Evolutionary conservation across 2,797 vertebrate species (phyloP).

Genomic region (Eulemur rubriventer): DNA sequence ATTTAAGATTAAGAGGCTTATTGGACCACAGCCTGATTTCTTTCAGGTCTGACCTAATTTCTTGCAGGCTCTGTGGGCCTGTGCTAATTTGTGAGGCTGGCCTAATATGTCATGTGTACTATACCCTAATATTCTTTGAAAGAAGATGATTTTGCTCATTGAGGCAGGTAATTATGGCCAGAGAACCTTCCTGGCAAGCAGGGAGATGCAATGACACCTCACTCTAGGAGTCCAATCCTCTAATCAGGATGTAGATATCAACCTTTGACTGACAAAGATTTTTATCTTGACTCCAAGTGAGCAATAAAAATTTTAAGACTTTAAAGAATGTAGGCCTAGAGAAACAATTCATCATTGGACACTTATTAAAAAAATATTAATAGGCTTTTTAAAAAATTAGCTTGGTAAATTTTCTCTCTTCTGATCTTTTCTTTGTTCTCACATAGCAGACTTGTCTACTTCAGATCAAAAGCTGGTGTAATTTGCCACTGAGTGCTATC

Average conservation of each 20-base stretch:
- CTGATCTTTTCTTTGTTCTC: constrained; percentile 29
- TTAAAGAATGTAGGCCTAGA: constrained; percentile 32
- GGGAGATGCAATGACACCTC: neutral
- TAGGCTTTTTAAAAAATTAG: neutral
- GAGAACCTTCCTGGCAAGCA: neutral
- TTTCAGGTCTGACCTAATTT: constrained; percentile 58
- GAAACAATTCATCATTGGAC: neutral
- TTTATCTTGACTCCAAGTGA: constrained; percentile 35
- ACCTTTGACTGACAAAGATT: constrained; percentile 25
- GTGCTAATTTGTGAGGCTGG: constrained; percentile 31
- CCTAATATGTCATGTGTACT: constrained; percentile 1
- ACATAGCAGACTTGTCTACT: neutral
- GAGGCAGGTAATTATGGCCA: neutral
- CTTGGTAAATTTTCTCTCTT: neutral
- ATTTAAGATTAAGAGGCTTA: constrained; percentile 32
- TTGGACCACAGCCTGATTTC: constrained; percentile 26
- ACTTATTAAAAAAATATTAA: neutral
- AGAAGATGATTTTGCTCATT: constrained; percentile 19
- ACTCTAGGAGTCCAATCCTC: neutral
- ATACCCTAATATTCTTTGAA: constrained; percentile 48
- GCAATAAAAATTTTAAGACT: constrained; percentile 26
- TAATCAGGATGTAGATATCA: neutral
- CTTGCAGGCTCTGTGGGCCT: constrained; percentile 27
- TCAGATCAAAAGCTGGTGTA: constrained; percentile 58
- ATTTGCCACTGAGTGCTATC: constrained; percentile 35